A percentile compares a stretch with the other conserved stretches of the same genome.
phyloP scores from a whole-genome alignment of 2,888 invertebrate species.

The Cryptus armator region DNA sequence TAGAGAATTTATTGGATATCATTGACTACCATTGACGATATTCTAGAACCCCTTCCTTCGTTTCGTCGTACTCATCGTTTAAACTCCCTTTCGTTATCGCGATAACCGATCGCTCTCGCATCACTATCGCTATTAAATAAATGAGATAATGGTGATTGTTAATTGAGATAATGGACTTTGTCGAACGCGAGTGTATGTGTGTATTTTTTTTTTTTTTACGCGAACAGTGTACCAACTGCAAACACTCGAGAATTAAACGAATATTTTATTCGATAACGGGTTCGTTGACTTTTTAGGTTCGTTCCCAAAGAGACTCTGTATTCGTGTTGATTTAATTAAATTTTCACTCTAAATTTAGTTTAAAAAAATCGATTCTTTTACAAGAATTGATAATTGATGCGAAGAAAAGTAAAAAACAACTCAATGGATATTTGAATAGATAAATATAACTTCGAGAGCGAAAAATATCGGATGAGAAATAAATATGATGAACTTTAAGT shows the following conservation, averaged over 20 bases:
- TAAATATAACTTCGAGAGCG: too few species aligned
- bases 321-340: too few species aligned
- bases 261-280: constrained; percentile 66
- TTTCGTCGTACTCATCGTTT: constrained; percentile 46
- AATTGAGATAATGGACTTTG: constrained; percentile 50
- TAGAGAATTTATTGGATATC: constrained; percentile 57
- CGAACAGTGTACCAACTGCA: not conserved
- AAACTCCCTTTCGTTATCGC: constrained; percentile 37
- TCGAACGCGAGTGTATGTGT: not conserved
- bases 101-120: not conserved
- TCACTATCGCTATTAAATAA: constrained; percentile 49
- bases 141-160: constrained; percentile 58
- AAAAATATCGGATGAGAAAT: too few species aligned
- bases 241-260: constrained; percentile 40
- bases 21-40: constrained; percentile 46
- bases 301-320: too few species aligned
- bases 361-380: too few species aligned
- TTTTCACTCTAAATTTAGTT: too few species aligned
- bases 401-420: too few species aligned
- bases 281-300: not conserved
- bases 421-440: too few species aligned
- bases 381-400: too few species aligned
- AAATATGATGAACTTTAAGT: too few species aligned
- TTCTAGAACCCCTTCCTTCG: constrained; percentile 9
- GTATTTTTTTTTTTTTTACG: too few species aligned